phyloP scores from a whole-genome alignment of 2,113 vertebrate genomes.

The Lasiurus cinereus region DNA sequence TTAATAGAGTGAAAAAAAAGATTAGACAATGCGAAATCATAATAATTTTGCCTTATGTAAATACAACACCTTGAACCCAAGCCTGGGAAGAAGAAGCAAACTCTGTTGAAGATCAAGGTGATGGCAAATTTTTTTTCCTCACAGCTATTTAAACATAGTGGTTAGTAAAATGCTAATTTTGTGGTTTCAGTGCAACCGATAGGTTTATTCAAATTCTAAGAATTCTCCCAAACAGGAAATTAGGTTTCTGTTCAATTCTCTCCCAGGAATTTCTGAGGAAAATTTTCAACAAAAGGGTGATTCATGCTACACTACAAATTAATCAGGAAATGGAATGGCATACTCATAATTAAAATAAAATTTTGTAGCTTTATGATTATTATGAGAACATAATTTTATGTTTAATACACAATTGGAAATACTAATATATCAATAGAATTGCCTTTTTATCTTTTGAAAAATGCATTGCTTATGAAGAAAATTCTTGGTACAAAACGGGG shows the following conservation, averaged over 20 bases:
- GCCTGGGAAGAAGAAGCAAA: not conserved
- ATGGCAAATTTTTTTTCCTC: not conserved
- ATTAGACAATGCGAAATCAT: not conserved
- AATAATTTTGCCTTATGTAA: not conserved
- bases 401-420: not conserved
- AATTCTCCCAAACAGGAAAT: conserved; percentile 67
- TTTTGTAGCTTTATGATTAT: not conserved
- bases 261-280: conserved; percentile 62
- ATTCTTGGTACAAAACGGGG: not conserved
- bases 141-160: conserved; percentile 66
- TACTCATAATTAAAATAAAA: conserved; percentile 37
- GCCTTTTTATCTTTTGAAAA: not conserved
- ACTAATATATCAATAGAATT: not conserved
- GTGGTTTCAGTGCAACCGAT: conserved; percentile 59
- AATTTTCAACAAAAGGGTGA: conserved; percentile 54
- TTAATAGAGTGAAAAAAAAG: not conserved
- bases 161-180: conserved; percentile 73
- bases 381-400: not conserved
- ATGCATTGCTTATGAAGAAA: not conserved
- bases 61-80: conserved; percentile 71
- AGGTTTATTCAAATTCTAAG: conserved; percentile 67
- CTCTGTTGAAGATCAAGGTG: not conserved
- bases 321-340: not conserved
- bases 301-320: conserved; percentile 16
- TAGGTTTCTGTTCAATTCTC: conserved; percentile 38